Percentiles rank a stretch among this genome's conserved stretches.
These are phyloP conservation scores for Spilarctia lutea DNA, from an alignment of 2,888 invertebrate species.

Conservation along the genomic window DNA sequence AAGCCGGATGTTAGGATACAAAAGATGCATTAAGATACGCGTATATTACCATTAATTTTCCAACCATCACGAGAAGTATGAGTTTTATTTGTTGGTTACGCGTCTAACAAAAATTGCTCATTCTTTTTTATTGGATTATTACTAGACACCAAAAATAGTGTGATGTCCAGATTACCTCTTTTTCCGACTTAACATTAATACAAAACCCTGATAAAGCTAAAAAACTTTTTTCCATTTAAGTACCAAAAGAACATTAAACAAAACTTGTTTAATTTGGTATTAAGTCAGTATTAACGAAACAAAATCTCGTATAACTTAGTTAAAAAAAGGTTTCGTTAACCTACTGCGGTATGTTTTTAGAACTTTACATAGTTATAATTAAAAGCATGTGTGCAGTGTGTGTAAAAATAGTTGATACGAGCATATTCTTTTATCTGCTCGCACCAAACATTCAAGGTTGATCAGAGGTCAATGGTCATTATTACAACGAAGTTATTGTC, in stretches of 20 bases:
- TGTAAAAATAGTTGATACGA: neutral
- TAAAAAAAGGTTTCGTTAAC: neutral
- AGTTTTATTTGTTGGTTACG: neutral
- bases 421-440: neutral
- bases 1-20: neutral
- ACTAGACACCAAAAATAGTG: neutral
- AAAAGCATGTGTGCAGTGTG: neutral
- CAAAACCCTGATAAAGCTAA: neutral
- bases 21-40: neutral
- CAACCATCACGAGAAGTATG: neutral
- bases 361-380: neutral
- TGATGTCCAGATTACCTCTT: neutral
- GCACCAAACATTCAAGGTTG: conserved; percentile 1
- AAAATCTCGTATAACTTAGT: neutral
- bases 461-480: neutral
- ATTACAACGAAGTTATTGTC: neutral
- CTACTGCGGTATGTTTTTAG: neutral
- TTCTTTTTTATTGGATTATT: neutral
- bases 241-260: neutral
- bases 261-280: too few species aligned
- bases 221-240: neutral
- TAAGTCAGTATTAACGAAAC: neutral
- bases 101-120: neutral
- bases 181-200: neutral
- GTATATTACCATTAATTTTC: neutral